A percentile compares a stretch with the other conserved stretches of the same genome.
Conservation (phyloP, 2,113 vertebrate genomes). For the Microcebus murinus region DNA sequence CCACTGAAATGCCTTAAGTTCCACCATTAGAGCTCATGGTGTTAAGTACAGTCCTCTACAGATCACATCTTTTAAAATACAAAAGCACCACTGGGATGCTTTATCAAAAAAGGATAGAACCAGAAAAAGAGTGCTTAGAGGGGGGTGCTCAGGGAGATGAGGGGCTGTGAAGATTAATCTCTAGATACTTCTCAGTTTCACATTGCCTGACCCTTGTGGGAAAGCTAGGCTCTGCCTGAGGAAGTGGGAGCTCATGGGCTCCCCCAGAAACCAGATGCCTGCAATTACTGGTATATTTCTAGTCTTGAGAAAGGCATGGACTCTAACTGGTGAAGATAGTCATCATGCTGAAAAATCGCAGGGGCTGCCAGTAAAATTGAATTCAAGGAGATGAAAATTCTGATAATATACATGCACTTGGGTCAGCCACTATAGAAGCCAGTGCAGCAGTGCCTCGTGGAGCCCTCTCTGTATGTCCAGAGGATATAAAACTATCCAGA, state of each 20-base stretch:
- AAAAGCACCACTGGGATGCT: constrained; percentile 61
- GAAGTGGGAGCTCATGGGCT: constrained; percentile 4
- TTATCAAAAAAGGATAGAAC: constrained; percentile 61
- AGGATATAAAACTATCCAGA: not conserved
- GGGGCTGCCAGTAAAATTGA: not conserved
- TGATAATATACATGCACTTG: not conserved
- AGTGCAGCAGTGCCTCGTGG: not conserved
- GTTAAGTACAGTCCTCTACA: constrained; percentile 67
- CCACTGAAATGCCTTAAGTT: constrained; percentile 61
- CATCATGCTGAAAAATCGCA: constrained; percentile 52
- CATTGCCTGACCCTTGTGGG: not conserved
- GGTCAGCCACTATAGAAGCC: not conserved
- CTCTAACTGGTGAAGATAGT: not conserved
- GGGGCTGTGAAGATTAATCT: constrained; percentile 58
- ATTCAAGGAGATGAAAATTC: constrained; percentile 22
- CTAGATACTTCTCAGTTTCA: constrained; percentile 39
- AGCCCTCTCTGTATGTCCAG: not conserved
- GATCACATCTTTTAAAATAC: constrained; percentile 68
- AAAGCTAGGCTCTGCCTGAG: constrained; percentile 15
- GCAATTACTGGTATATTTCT: not conserved
- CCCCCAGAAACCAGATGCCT: constrained; percentile 29
- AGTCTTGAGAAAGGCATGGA: constrained; percentile 37
- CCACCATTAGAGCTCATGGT: constrained; percentile 60
- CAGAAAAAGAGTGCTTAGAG: constrained; percentile 47
- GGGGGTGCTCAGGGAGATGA: not conserved